These are phyloP conservation scores for Porites divaricata DNA, from an alignment of 92 coral and sea anemone genomes.

Conservation along the genomic window DNA sequence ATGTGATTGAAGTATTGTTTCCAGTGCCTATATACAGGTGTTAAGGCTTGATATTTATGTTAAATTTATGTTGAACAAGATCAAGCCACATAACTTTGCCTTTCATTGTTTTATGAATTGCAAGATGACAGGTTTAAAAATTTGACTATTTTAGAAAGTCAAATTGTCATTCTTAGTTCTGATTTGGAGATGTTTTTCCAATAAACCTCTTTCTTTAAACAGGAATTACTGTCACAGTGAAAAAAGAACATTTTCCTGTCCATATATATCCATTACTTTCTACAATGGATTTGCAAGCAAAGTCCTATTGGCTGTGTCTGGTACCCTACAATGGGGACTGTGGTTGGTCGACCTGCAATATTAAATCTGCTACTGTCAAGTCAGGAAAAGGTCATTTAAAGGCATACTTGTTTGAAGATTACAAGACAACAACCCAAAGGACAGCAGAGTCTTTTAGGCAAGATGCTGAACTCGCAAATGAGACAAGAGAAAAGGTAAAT, in stretches of 20 bases:
- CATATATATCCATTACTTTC: not conserved
- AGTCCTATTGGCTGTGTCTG: not conserved
- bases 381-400: not conserved
- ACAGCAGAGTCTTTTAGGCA: not conserved
- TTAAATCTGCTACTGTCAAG: too few relatives aligned
- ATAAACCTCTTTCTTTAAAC: not conserved
- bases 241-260: not conserved
- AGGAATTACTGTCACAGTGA: not conserved
- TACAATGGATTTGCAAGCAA: not conserved
- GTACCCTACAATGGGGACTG: not conserved
- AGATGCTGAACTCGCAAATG: conserved; percentile 1
- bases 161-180: too few relatives aligned
- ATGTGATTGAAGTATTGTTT: too few relatives aligned
- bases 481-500: not conserved
- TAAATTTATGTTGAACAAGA: too few relatives aligned
- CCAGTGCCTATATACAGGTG: too few relatives aligned
- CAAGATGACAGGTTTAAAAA: too few relatives aligned
- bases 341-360: not conserved
- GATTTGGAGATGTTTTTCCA: not conserved
- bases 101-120: too few relatives aligned
- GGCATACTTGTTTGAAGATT: not conserved
- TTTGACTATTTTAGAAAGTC: too few relatives aligned
- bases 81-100: too few relatives aligned
- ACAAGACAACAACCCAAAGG: not conserved
- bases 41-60: too few relatives aligned